Conservation (phyloP, 2,113 vertebrate genomes). For the Oxyruncus cristatus region DNA sequence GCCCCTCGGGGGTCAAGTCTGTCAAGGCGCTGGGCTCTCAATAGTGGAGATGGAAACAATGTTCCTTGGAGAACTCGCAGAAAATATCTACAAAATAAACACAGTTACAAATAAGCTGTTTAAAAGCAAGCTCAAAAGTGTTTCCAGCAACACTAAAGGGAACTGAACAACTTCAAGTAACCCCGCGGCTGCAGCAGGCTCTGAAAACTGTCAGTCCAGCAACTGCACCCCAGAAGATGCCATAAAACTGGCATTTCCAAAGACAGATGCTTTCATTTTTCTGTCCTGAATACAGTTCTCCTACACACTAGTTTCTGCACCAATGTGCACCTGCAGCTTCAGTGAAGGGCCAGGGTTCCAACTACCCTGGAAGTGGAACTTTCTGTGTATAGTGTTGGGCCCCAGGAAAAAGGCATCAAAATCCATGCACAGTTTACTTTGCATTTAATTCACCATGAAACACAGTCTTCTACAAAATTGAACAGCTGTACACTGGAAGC, state of each 20-base stretch:
- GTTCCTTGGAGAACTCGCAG: conserved; percentile 76
- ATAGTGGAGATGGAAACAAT: conserved; percentile 62
- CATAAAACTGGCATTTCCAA: background rate
- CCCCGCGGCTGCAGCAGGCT: background rate
- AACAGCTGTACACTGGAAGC: background rate
- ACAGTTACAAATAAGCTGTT: background rate
- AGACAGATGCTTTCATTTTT: background rate
- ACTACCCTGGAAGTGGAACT: background rate
- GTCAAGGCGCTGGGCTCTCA: conserved; percentile 71
- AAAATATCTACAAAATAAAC: conserved; percentile 73
- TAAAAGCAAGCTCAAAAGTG: background rate
- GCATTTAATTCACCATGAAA: background rate
- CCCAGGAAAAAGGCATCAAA: background rate
- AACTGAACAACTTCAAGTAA: background rate
- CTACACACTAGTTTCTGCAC: background rate
- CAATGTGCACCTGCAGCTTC: background rate
- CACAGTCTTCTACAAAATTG: background rate
- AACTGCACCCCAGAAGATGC: background rate
- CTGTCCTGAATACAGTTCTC: background rate
- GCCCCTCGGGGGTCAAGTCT: conserved; percentile 37
- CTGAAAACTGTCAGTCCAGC: background rate
- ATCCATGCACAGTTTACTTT: background rate
- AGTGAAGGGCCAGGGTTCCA: background rate
- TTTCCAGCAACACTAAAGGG: background rate
- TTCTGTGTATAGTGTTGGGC: background rate